phyloP scores from a whole-genome alignment of 2,888 invertebrate species.

The Odontothrips loti region DNA sequence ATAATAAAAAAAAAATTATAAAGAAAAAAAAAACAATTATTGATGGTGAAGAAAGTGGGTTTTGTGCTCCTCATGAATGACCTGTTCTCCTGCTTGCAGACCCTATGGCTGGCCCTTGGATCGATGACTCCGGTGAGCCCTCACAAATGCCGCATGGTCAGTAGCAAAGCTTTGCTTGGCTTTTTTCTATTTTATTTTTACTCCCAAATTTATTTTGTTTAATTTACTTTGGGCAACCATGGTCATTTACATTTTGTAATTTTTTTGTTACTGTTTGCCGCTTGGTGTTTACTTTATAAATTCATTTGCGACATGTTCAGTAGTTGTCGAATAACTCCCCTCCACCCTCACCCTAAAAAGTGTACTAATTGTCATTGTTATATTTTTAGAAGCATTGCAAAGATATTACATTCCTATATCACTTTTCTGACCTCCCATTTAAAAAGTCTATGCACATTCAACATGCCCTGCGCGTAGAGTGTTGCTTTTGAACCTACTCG shows the following conservation, averaged over 20 bases:
- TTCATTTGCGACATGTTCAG: neutral
- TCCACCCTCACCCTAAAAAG: too few relatives aligned
- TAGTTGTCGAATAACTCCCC: too few relatives aligned
- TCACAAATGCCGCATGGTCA: constrained; percentile 48
- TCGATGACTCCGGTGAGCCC: constrained; percentile 48
- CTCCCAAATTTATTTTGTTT: neutral
- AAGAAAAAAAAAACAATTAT: too few relatives aligned
- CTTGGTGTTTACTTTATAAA: constrained; percentile 27
- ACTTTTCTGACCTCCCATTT: constrained; percentile 38
- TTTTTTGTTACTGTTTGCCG: neutral
- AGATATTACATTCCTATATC: too few relatives aligned
- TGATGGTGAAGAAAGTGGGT: too few relatives aligned
- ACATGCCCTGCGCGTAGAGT: too few relatives aligned
- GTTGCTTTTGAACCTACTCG: too few relatives aligned
- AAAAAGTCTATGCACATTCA: too few relatives aligned
- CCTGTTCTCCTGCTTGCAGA: constrained; percentile 41
- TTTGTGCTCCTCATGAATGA: neutral
- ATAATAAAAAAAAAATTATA: too few relatives aligned
- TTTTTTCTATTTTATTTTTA: constrained; percentile 8
- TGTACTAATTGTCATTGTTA: neutral
- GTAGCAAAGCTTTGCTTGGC: constrained; percentile 32
- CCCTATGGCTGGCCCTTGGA: constrained; percentile 49
- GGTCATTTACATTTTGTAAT: constrained; percentile 30
- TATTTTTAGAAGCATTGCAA: too few relatives aligned
- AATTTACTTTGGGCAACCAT: too few relatives aligned